Base-by-base conservation (phyloP, 2,888 invertebrate genomes). In the Diarsia mendica region DNA sequence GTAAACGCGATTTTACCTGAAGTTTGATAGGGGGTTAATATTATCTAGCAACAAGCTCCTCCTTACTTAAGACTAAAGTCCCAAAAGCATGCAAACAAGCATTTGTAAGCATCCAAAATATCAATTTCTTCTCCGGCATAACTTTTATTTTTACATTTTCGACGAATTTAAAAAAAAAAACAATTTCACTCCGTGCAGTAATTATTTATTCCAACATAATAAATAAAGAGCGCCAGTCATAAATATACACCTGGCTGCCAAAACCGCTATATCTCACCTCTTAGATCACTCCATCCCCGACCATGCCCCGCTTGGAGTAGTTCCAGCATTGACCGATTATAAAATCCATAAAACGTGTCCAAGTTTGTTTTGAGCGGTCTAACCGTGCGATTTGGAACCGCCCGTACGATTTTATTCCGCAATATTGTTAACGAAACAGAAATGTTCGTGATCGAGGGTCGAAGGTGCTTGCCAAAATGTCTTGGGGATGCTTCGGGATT, bases 251-350 rank as follows among this genome's bases (percentile, higher is more conserved):
- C 28, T 75, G 39, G 1, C 6, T 51, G 1, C 0, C 23, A 8
- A 3, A 80, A 48, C 20, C 67, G 72, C 69, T 48, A 48, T 48
- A 15, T 48, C 48, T 48, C 48, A 48, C 48, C 48, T 48, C 5
- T 48, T 48, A 15, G 1, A 65, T 82, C 79, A 58, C 11, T 20
- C 2, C n/a, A 11, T 20, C 49, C 55, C 28, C 80, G 67, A 82
- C 67, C 80, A 51, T 80, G 76, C 75, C 85, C 87, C 83, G 88
- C 80, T 93, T 95, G 94, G 94, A 93, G 85, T 85, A 79, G 79
- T 85, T 93, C 94, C 94, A 94, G 90, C 90, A 89, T 88, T 93
- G 94, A 93, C 92, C 94, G 93, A 94, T 95, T 94, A 94, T 93
- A 94, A 93, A 94, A 94, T 93, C 90, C 93, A 92, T 93, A 93